Evolutionary conservation across 2,888 invertebrate genomes (phyloP).

Genomic region (Ormyrus thymus): DNA sequence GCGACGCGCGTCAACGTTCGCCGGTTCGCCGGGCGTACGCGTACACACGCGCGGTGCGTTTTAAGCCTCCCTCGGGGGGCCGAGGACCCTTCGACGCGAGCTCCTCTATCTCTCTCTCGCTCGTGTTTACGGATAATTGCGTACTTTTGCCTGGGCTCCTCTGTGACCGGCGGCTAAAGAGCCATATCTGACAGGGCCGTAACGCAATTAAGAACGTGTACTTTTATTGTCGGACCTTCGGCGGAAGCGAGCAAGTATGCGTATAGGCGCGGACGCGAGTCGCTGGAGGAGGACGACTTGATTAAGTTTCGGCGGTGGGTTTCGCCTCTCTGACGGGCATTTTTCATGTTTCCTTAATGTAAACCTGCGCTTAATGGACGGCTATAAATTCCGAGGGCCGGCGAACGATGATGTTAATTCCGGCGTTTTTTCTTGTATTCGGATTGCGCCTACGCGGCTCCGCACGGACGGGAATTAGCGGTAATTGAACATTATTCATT

Average conservation of each 20-base stretch:
- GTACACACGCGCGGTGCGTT: not conserved
- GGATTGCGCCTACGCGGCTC: not conserved
- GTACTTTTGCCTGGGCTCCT: not conserved
- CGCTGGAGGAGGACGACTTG: constrained; percentile 3
- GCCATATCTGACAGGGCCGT: not conserved
- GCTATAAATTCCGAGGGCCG: constrained; percentile 19
- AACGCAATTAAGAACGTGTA: constrained; percentile 19
- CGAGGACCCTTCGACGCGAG: constrained; percentile 23
- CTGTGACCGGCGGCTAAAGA: not conserved
- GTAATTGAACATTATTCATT: constrained; percentile 44
- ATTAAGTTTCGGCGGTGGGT: constrained; percentile 23
- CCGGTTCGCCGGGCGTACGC: not conserved
- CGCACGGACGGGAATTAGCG: constrained; percentile 15
- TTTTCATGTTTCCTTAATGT: constrained; percentile 42
- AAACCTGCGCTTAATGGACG: constrained; percentile 32
- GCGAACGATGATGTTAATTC: constrained; percentile 43
- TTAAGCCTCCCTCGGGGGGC: constrained; percentile 34
- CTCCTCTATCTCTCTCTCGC: not conserved
- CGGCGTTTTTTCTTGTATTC: constrained; percentile 31
- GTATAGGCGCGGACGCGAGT: not conserved
- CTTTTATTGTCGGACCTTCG: not conserved
- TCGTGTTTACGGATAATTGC: not conserved
- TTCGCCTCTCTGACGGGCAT: not conserved
- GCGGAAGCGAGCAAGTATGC: not conserved
- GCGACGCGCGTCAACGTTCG: constrained; percentile 46